Conservation (phyloP, 2,113 vertebrate species). For the Planiliza haematocheilus region DNA sequence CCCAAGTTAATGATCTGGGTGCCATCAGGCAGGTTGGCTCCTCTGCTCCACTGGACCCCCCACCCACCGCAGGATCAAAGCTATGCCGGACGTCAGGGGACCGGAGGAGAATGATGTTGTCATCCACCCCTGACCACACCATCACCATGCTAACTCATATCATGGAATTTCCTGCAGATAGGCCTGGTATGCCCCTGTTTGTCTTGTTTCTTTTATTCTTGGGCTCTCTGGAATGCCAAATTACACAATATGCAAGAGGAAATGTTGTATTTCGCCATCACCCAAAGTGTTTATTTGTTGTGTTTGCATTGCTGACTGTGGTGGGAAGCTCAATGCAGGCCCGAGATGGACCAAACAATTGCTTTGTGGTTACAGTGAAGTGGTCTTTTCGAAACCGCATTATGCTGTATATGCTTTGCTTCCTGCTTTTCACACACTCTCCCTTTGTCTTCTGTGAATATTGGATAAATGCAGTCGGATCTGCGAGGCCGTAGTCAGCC, state of each 20-base stretch:
- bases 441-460: constrained; percentile 49
- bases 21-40: constrained; percentile 32
- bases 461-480: constrained; percentile 43
- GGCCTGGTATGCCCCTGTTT: constrained; percentile 65
- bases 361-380: constrained; percentile 49
- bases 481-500: constrained; percentile 25
- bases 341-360: constrained; percentile 47
- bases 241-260: constrained; percentile 57
- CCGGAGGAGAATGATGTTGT: constrained; percentile 35
- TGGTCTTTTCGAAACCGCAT: constrained; percentile 43
- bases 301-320: constrained; percentile 38
- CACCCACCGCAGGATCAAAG: constrained; percentile 68
- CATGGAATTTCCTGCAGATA: constrained; percentile 78
- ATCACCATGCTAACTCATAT: constrained; percentile 50
- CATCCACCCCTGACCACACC: constrained; percentile 50
- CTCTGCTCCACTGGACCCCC: constrained; percentile 48
- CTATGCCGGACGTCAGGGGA: constrained; percentile 46
- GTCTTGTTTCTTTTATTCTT: constrained; percentile 46
- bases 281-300: constrained; percentile 56
- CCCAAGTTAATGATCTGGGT: constrained; percentile 41
- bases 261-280: constrained; percentile 56
- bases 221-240: constrained; percentile 53
- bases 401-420: constrained; percentile 25
- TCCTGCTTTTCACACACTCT: constrained; percentile 49
- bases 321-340: constrained; percentile 38